A percentile compares a stretch with the other conserved stretches of the same genome.
Conservation (phyloP, 2,797 vertebrate species). For the Ctenosaura bakeri region DNA sequence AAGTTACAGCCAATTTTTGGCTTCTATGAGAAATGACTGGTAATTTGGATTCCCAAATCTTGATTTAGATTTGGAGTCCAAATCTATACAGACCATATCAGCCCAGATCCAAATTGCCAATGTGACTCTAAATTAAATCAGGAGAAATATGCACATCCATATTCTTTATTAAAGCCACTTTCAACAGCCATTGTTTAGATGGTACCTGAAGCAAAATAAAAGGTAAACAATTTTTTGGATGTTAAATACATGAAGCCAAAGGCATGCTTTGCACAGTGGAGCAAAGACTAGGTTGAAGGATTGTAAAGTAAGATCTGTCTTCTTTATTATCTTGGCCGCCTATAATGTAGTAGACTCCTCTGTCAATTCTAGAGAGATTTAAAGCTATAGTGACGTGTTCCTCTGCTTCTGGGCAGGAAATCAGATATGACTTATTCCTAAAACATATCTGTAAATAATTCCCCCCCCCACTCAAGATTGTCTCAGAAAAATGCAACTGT, state of each 20-base stretch:
- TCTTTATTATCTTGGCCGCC: slow-evolving; percentile 43
- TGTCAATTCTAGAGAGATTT: slow-evolving; percentile 56
- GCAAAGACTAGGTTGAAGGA: slow-evolving; percentile 44
- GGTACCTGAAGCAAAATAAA: background rate
- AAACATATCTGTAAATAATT: slow-evolving; percentile 54
- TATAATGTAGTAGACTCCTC: background rate
- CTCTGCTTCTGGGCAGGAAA: slow-evolving; percentile 58
- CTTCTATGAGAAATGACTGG: too few relatives aligned
- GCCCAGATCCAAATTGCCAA: too few relatives aligned
- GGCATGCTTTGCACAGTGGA: background rate
- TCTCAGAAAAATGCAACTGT: slow-evolving; percentile 56
- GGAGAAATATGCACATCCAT: too few relatives aligned
- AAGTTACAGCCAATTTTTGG: too few relatives aligned
- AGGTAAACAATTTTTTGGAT: background rate
- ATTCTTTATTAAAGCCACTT: background rate
- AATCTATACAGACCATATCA: too few relatives aligned
- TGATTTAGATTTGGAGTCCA: too few relatives aligned
- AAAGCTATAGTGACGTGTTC: slow-evolving; percentile 52
- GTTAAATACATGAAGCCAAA: background rate
- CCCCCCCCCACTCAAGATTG: background rate
- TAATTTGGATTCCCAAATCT: too few relatives aligned
- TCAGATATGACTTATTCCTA: slow-evolving; percentile 54
- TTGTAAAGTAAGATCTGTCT: background rate
- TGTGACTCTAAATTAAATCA: too few relatives aligned
- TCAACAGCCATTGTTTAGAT: background rate